phyloP scores from a whole-genome alignment of 2,888 invertebrate species.

The Yponomeuta malinellus region DNA sequence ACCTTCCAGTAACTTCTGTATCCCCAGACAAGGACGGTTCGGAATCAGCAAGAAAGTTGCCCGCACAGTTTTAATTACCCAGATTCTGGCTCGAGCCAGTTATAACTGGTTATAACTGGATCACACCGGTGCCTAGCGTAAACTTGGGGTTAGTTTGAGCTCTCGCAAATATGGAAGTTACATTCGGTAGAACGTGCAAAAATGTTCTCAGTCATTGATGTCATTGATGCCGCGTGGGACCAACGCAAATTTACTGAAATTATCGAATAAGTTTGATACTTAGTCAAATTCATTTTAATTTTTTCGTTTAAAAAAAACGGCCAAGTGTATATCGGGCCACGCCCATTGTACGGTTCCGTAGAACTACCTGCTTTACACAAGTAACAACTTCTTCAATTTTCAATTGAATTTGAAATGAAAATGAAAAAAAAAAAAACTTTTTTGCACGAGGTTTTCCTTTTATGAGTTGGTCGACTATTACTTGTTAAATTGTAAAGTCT shows the following conservation, averaged over 20 bases:
- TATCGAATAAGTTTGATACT: no score
- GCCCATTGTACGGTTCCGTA: no score
- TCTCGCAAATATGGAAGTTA: background rate
- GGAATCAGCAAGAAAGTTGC: background rate
- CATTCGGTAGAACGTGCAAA: background rate
- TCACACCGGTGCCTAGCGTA: constrained; percentile 6
- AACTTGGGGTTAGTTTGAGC: constrained; percentile 6
- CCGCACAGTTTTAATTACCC: constrained; percentile 10
- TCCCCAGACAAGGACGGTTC: background rate
- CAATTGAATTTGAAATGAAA: no score
- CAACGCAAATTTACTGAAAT: background rate
- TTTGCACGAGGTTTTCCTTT: no score
- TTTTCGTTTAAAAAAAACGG: no score
- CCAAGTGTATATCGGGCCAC: no score
- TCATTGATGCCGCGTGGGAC: background rate
- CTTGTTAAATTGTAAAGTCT: no score
- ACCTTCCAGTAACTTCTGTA: background rate
- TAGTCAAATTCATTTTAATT: no score
- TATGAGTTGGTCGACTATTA: no score
- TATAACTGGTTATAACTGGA: constrained; percentile 4
- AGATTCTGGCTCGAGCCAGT: background rate
- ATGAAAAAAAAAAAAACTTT: no score
- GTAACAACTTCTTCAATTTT: no score
- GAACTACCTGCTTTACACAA: no score
- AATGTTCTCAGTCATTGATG: background rate